phyloP scores from a whole-genome alignment of 2,888 invertebrate genomes.

The Mesochorus sp. region DNA sequence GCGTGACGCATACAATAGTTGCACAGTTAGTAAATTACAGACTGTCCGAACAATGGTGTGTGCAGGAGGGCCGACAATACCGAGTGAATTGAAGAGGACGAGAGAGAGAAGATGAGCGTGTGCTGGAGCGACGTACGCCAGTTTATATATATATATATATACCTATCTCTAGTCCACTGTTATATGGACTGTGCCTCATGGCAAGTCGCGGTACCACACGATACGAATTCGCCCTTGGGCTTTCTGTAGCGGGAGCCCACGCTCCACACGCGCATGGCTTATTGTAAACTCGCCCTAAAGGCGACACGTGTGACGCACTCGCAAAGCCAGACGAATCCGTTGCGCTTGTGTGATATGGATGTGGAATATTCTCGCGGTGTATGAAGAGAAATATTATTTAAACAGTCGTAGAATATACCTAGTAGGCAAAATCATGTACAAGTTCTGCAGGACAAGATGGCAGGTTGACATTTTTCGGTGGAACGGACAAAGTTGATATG shows the following conservation, averaged over 20 bases:
- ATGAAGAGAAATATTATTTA: conserved; percentile 19
- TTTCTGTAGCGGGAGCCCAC: conserved; percentile 19
- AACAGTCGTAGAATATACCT: background rate
- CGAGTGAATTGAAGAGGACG: conserved; percentile 44
- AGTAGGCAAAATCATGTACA: background rate
- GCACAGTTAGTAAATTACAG: conserved; percentile 78
- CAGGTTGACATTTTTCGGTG: background rate
- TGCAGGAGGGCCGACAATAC: conserved; percentile 46
- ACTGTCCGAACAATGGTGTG: conserved; percentile 69
- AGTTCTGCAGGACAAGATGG: background rate
- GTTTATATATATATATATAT: conserved; percentile 21
- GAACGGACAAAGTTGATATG: background rate
- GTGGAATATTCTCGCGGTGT: conserved; percentile 13
- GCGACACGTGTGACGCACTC: background rate
- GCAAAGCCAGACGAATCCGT: conserved; percentile 28
- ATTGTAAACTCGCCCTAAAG: conserved; percentile 22
- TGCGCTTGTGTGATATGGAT: conserved; percentile 7
- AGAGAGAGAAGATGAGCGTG: conserved; percentile 29
- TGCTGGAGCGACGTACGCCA: conserved; percentile 26
- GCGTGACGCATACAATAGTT: conserved; percentile 71
- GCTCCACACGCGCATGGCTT: conserved; percentile 55
- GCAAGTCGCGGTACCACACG: conserved; percentile 63
- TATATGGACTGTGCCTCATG: conserved; percentile 52
- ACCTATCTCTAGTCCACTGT: conserved; percentile 40
- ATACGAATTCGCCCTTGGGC: conserved; percentile 70